A percentile compares a stretch with the other conserved stretches of the same genome.
Conservation (phyloP, 2,888 invertebrate species). For the Agrochola lychnidis region DNA sequence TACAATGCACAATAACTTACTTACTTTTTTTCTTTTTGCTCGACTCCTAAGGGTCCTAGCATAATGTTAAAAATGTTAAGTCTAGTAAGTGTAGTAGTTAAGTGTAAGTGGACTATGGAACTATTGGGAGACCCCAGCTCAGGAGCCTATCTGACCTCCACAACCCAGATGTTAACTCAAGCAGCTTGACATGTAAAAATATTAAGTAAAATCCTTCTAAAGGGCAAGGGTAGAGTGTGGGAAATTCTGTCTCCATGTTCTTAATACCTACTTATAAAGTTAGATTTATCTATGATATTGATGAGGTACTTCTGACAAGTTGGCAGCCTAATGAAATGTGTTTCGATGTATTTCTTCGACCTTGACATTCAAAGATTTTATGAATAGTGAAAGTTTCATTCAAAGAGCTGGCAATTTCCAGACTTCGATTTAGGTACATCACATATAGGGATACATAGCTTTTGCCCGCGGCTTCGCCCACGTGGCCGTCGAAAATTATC, state of each 20-base stretch:
- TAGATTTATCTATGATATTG: neutral
- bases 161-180: neutral
- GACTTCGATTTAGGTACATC: neutral
- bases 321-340: conserved; percentile 8
- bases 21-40: no score
- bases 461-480: no score
- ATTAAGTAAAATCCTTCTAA: neutral
- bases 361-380: neutral
- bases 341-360: conserved; percentile 1
- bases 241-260: neutral
- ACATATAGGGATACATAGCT: neutral
- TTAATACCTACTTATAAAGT: neutral
- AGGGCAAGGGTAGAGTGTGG: neutral
- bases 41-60: no score
- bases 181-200: neutral
- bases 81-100: no score
- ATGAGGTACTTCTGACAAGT: neutral
- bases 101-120: no score
- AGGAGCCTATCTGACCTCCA: neutral
- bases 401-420: neutral
- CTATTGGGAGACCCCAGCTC: no score
- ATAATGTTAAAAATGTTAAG: no score
- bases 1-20: no score
- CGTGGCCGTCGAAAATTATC: no score
- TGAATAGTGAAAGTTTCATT: conserved; percentile 7